Conservation (phyloP, 1,140 invertebrate genomes). For the Colletes latitarsis region DNA sequence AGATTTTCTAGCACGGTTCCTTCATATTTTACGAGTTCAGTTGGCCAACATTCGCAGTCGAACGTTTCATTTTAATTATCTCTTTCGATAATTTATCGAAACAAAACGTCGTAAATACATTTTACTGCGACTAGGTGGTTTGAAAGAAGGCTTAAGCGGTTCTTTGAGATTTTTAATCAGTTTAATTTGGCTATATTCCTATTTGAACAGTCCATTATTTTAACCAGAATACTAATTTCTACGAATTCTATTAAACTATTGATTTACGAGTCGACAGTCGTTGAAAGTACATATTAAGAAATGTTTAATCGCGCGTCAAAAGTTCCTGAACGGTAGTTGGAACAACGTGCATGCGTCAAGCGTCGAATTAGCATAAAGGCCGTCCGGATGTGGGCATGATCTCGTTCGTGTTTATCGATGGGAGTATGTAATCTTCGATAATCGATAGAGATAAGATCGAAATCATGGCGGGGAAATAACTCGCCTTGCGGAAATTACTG, state of each 20-base stretch:
- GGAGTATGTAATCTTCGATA: conserved; percentile 33
- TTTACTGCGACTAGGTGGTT: too few relatives aligned
- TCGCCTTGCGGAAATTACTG: conserved; percentile 26
- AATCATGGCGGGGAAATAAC: not conserved
- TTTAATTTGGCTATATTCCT: too few relatives aligned
- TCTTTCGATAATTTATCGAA: too few relatives aligned
- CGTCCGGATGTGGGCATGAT: conserved; percentile 23
- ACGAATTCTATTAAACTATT: not conserved
- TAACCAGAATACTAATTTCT: too few relatives aligned
- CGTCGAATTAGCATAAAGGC: conserved; percentile 29
- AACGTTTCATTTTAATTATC: too few relatives aligned
- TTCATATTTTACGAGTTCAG: too few relatives aligned
- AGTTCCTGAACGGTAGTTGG: not conserved
- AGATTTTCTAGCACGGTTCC: too few relatives aligned
- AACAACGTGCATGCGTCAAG: not conserved
- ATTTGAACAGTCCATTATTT: too few relatives aligned
- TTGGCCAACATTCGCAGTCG: too few relatives aligned
- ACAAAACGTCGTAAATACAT: too few relatives aligned
- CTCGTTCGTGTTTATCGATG: conserved; percentile 33
- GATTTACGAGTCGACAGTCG: not conserved
- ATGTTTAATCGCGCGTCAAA: not conserved
- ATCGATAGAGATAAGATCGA: conserved; percentile 40
- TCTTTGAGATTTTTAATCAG: too few relatives aligned
- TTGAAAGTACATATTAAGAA: not conserved
- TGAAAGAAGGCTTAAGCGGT: too few relatives aligned